Evolutionary conservation across 2,888 invertebrate species (phyloP), one percentile per base, ranked within the genome.

Genomic region (Enchytraeus crypticus): DNA sequence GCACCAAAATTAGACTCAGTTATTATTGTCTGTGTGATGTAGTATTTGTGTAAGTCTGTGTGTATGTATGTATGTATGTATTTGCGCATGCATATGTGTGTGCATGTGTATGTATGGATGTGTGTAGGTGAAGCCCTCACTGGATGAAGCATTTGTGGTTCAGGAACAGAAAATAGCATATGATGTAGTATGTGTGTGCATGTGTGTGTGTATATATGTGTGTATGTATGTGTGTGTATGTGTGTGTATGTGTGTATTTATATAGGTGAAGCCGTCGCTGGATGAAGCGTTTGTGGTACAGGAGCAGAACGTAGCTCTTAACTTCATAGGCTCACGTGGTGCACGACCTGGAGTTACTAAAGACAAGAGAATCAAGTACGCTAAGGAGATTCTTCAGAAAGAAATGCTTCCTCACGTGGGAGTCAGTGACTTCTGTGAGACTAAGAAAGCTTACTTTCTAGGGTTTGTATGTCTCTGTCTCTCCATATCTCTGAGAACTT

Each of bases 391-490:
- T 81, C 82, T 99, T 65, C 98, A 98, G 76, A 98, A 98, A 76
- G 98, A 99, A 88, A 95, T 97, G 92, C 84, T 99, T 71, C 98
- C 98, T 0, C 98, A 99, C 82, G 97, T 98, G 62, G 98, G 98
- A 68, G 93, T 98, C 1, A 95, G 96, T 46, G 97, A 98, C 78
- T 97, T 96, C 79, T 98, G 98, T 83, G 98, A 99, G 82, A 98
- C 98, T 0, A 98, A 97, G 78, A 99, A 99, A 76, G 98, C 98
- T 0, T 97, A 96, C 77, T 97, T 95, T 77, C 83, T 96, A 68
- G 95, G 95, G 75, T 84, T 73, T 43, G 65, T 47, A 21, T 5
- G 26, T 21, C 8, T 38, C 32, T 47, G n/a, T 38, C 21, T n/a
- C n/a, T n/a, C n/a, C n/a, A n/a, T n/a, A n/a, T n/a, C n/a, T n/a